These are phyloP conservation scores for Anarsia innoxiella DNA, from an alignment of 2,888 invertebrate genomes.

Conservation along the genomic window DNA sequence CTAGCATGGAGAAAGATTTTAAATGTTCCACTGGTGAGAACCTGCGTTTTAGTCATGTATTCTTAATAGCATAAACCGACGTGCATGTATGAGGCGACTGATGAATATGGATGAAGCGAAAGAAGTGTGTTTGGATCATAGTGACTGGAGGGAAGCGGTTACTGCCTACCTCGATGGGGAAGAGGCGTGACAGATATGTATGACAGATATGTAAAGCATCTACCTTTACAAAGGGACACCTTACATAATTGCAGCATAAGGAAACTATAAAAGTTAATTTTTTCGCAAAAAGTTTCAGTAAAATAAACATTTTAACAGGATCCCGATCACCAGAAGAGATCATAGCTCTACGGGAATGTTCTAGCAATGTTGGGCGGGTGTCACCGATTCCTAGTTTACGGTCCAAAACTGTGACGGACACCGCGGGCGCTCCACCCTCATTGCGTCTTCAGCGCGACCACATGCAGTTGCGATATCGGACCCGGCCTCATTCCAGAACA, in stretches of 20 bases:
- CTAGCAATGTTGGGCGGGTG: constrained; percentile 82
- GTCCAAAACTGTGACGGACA: constrained; percentile 79
- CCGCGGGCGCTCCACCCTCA: constrained; percentile 81
- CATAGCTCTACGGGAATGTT: constrained; percentile 91
- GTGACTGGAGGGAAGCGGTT: too few species aligned
- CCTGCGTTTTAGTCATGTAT: too few species aligned
- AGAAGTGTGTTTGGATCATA: neutral
- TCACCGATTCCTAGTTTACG: constrained; percentile 76
- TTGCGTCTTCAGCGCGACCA: constrained; percentile 74
- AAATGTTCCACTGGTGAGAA: constrained; percentile 54
- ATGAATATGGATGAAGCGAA: neutral
- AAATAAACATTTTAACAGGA: too few species aligned
- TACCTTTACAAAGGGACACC: too few species aligned
- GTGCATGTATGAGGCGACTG: neutral
- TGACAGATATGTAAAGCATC: too few species aligned
- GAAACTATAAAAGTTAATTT: too few species aligned
- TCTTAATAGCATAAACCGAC: too few species aligned
- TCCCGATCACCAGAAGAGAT: constrained; percentile 79
- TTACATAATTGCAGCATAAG: too few species aligned
- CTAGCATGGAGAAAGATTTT: constrained; percentile 76
- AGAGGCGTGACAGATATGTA: too few species aligned
- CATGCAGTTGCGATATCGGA: constrained; percentile 68
- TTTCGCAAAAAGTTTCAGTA: too few species aligned
- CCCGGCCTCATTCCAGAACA: constrained; percentile 68
- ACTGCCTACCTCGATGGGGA: too few species aligned